Percentiles rank a stretch among this genome's conserved stretches.
Conservation (phyloP, 2,797 vertebrate genomes). For the Bufotes viridis region DNA sequence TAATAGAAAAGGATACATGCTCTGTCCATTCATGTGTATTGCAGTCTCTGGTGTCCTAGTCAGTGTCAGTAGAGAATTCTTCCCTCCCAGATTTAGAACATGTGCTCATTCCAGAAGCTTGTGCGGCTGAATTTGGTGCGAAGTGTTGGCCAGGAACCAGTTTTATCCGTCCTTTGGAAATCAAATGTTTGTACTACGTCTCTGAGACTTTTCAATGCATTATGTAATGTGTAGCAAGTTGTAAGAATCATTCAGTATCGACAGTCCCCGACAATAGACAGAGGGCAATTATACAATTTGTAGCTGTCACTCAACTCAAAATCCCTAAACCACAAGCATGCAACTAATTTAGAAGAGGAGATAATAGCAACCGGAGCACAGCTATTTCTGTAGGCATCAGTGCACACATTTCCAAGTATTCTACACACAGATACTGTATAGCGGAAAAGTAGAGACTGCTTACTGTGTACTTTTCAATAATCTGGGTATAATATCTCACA, state of each 20-base stretch:
- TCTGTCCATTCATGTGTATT: background rate
- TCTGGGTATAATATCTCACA: slow-evolving; percentile 1
- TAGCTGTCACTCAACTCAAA: background rate
- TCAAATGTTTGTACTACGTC: background rate
- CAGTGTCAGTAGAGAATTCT: slow-evolving; percentile 10
- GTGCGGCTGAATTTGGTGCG: slow-evolving; percentile 36
- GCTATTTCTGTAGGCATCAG: background rate
- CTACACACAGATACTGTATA: background rate
- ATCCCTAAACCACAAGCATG: background rate
- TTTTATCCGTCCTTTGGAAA: slow-evolving; percentile 11
- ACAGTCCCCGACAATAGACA: background rate
- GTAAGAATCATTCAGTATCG: background rate
- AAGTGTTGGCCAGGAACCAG: slow-evolving; percentile 24
- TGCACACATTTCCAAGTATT: background rate
- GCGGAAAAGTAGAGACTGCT: background rate
- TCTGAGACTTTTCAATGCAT: background rate
- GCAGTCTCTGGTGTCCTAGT: slow-evolving; percentile 6
- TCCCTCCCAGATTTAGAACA: slow-evolving; percentile 40
- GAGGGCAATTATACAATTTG: background rate
- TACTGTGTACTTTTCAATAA: background rate
- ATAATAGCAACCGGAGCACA: background rate
- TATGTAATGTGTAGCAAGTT: background rate
- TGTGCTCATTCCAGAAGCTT: slow-evolving; percentile 36
- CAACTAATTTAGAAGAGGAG: background rate
- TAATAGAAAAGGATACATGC: background rate